Conservation (phyloP, 2,797 vertebrate species). For the Valencia hispanica region DNA sequence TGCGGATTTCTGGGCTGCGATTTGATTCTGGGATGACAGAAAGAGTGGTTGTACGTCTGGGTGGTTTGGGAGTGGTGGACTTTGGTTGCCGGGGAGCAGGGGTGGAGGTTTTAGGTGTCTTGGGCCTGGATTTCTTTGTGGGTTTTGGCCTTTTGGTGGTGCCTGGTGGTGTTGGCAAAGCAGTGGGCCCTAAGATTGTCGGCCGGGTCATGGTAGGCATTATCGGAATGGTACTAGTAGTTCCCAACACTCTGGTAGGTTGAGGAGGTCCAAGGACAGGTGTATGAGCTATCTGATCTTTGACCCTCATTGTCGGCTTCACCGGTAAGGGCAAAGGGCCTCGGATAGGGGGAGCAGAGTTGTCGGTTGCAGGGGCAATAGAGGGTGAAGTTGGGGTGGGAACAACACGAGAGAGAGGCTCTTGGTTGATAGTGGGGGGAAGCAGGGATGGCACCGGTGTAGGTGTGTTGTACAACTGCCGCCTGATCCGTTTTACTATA, state of each 20-base stretch:
- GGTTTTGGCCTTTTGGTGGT: constrained; percentile 89
- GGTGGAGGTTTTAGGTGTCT: constrained; percentile 85
- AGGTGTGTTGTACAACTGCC: constrained; percentile 93
- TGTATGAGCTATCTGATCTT: constrained; percentile 91
- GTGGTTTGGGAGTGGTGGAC: constrained; percentile 84
- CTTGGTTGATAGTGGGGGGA: constrained; percentile 90
- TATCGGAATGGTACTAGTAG: constrained; percentile 84
- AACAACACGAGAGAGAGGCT: constrained; percentile 90
- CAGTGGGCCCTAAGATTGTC: constrained; percentile 88
- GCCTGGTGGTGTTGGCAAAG: constrained; percentile 87
- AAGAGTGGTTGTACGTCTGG: constrained; percentile 83
- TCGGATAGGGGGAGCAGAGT: constrained; percentile 87
- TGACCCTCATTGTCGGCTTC: constrained; percentile 92
- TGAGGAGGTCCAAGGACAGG: constrained; percentile 91
- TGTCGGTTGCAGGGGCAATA: constrained; percentile 92
- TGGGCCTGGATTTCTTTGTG: constrained; percentile 88
- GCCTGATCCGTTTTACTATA: constrained; percentile 87
- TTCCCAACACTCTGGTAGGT: constrained; percentile 90
- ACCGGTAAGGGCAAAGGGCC: constrained; percentile 91
- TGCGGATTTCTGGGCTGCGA: constrained; percentile 87
- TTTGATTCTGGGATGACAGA: constrained; percentile 84
- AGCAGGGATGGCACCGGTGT: constrained; percentile 86
- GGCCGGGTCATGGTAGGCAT: constrained; percentile 91
- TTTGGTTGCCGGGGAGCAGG: constrained; percentile 86
- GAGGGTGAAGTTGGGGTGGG: constrained; percentile 94